These are phyloP conservation scores for Tringa solitaria DNA, from an alignment of 2,113 vertebrate genomes.

Conservation along the genomic window DNA sequence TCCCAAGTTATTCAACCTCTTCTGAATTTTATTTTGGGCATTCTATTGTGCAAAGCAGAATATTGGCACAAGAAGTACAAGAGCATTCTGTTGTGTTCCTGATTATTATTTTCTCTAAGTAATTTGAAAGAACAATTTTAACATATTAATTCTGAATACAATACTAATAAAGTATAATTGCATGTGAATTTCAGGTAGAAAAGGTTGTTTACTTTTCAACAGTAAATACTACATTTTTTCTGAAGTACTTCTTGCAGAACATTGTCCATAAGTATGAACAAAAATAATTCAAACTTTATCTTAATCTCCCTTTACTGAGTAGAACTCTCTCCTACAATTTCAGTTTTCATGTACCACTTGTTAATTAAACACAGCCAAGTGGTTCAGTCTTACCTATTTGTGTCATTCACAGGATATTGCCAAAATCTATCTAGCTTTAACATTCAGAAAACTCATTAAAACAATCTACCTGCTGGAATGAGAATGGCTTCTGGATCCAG, in stretches of 20 bases:
- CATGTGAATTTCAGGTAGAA: not conserved
- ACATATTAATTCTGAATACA: not conserved
- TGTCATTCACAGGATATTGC: not conserved
- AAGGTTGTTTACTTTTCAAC: not conserved
- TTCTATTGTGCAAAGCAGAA: not conserved
- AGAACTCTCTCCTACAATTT: not conserved
- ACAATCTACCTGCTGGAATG: not conserved
- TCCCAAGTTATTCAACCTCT: not conserved
- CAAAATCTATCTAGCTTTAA: not conserved
- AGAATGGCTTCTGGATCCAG: not conserved
- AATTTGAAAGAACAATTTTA: not conserved
- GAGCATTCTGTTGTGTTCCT: not conserved
- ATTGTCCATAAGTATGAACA: not conserved
- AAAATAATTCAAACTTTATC: not conserved
- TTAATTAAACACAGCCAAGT: not conserved
- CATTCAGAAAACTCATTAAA: constrained; percentile 25
- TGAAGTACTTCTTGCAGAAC: not conserved
- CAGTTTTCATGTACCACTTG: not conserved
- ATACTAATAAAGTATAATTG: not conserved
- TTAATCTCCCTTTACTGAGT: not conserved
- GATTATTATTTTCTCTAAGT: not conserved
- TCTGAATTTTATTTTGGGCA: not conserved
- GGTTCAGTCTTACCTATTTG: not conserved
- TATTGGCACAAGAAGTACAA: not conserved
- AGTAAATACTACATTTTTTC: not conserved